phyloP scores from a whole-genome alignment of 2,888 invertebrate species.

The Smittia sp. region DNA sequence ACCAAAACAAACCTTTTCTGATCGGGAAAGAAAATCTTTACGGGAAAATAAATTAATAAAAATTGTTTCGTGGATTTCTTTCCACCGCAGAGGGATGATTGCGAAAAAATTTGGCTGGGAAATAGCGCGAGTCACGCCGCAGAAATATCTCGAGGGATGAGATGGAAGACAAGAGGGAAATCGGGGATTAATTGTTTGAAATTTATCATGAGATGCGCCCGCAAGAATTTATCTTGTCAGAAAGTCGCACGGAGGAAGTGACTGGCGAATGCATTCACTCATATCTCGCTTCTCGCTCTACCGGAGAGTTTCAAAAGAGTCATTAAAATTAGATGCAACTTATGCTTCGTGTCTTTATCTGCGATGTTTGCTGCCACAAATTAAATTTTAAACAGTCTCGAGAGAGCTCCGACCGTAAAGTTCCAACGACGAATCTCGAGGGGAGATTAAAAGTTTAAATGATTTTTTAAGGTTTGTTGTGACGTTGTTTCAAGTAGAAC shows the following conservation, averaged over 20 bases:
- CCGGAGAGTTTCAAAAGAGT: not conserved
- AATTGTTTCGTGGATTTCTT: slow-evolving; percentile 12
- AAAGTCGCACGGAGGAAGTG: not conserved
- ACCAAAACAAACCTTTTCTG: slow-evolving; percentile 19
- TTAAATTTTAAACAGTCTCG: slow-evolving; percentile 17
- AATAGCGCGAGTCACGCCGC: slow-evolving; percentile 5
- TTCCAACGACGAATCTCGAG: not conserved
- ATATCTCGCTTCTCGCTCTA: not conserved
- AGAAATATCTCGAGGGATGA: not conserved
- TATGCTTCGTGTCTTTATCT: not conserved
- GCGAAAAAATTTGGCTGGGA: slow-evolving; percentile 11
- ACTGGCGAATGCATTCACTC: not conserved
- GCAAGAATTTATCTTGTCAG: not conserved
- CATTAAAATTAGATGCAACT: slow-evolving; percentile 12
- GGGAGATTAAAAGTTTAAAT: slow-evolving; percentile 22
- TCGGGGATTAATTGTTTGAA: slow-evolving; percentile 21
- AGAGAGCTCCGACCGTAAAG: not conserved
- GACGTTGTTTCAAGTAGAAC: not conserved
- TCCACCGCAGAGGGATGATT: not conserved
- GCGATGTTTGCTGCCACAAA: not conserved
- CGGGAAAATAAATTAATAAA: slow-evolving; percentile 25
- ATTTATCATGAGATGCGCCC: slow-evolving; percentile 16
- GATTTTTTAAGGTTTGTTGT: not conserved
- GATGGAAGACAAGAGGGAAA: slow-evolving; percentile 17
- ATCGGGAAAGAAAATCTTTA: slow-evolving; percentile 1